Evolutionary conservation across 2,797 vertebrate genomes (phyloP).

Genomic region (Ceyx erithaca): DNA sequence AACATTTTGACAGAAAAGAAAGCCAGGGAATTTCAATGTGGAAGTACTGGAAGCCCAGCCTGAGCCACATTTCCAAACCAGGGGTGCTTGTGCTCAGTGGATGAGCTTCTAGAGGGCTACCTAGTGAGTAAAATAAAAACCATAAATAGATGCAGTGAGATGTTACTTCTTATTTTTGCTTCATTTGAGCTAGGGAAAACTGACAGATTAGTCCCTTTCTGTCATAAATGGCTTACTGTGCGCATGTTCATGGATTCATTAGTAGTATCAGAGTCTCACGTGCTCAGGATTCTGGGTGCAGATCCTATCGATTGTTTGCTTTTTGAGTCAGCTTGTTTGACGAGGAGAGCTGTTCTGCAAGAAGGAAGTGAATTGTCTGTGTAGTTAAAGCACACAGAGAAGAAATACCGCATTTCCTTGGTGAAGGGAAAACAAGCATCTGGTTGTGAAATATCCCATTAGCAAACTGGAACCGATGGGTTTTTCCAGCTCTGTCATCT

Average conservation of each 20-base stretch:
- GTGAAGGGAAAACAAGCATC: neutral
- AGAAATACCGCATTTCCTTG: neutral
- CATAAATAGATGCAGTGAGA: neutral
- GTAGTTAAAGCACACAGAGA: neutral
- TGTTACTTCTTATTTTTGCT: neutral
- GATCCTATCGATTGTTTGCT: neutral
- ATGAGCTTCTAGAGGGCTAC: neutral
- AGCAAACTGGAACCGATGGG: neutral
- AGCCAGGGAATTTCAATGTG: neutral
- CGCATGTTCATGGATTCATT: neutral
- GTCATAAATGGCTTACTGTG: neutral
- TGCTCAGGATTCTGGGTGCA: neutral
- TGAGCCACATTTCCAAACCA: neutral
- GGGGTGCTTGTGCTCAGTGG: neutral
- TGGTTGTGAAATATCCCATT: neutral
- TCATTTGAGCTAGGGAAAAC: neutral
- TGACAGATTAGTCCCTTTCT: neutral
- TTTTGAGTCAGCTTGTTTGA: slow-evolving; percentile 41
- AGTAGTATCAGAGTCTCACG: neutral
- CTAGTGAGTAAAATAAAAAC: neutral
- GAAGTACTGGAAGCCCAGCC: neutral
- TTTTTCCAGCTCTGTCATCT: neutral
- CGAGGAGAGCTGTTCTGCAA: neutral
- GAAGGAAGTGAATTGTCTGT: neutral
- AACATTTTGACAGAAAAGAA: neutral